Evolutionary conservation across 2,113 vertebrate species (phyloP), one percentile per base, ranked within the genome.

Genomic region (Pluvialis apricaria): DNA sequence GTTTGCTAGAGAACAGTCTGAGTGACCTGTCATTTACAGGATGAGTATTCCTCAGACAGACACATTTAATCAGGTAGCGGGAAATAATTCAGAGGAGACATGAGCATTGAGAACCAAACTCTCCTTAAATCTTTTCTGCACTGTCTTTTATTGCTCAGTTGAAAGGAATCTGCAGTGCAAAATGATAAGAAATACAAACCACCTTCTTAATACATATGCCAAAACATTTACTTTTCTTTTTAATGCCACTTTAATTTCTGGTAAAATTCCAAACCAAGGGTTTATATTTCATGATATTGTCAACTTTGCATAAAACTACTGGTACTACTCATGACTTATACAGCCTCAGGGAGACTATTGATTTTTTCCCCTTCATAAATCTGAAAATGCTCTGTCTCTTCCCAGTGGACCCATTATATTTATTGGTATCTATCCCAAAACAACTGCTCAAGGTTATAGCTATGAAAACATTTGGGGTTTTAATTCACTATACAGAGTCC

Each of bases 381-480:
- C 98, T 98, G 97, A 98, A 98, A 97, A 97, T 88, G 84, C 78
- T 97, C 96, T 97, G 88, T 96, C 95, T 91, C 96, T 97, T 98
- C 98, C 98, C 97, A 95, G 64, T 89, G 98, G 98, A 98, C 96
- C 96, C 95, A 98, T 98, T 98, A 98, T 98, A 97, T 98, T 98
- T 98, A 98, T 98, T 98, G 97, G 97, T 99, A 97, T 98, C 97
- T 98, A 98, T 98, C 97, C 97, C 98, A 97, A 98, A 98, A 98
- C 97, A 98, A 98, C 94, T 97, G 97, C 97, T 98, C 97, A 98
- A 98, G 98, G 97, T 98, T 98, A 98, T 92, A 98, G 97, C 98
- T 96, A 97, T 98, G 97, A 98, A 98, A 98, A 97, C 65, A 97
- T 95, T 93, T 19, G 9, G 77, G 79, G 78, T 24, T 97, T 92